Conservation (phyloP, 2,888 invertebrate genomes). For the Ethmia dodecea region DNA sequence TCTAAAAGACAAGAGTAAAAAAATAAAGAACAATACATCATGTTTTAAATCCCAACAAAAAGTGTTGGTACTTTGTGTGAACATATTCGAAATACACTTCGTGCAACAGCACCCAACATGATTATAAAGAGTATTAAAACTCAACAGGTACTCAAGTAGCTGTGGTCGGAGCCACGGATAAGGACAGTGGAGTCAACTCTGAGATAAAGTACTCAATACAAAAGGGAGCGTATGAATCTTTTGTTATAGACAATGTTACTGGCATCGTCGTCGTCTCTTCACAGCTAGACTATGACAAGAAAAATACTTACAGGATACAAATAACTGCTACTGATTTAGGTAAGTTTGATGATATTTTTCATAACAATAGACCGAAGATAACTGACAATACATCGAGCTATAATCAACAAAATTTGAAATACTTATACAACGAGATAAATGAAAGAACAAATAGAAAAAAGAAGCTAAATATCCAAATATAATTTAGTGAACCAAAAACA, state of each 20-base stretch:
- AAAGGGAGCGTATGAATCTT: constrained; percentile 91
- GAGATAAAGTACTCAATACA: constrained; percentile 88
- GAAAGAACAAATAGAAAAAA: too few relatives aligned
- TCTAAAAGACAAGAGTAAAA: neutral
- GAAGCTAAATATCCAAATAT: too few relatives aligned
- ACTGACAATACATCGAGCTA: too few relatives aligned
- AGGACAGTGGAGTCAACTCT: constrained; percentile 92
- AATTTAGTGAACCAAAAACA: too few relatives aligned
- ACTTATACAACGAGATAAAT: too few relatives aligned
- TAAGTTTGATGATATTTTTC: too few relatives aligned
- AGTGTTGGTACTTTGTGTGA: too few relatives aligned
- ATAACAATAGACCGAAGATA: too few relatives aligned
- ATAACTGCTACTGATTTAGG: constrained; percentile 89
- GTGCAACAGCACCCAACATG: too few relatives aligned
- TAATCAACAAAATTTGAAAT: too few relatives aligned
- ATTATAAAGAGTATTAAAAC: neutral
- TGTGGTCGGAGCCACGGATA: constrained; percentile 86
- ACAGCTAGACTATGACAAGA: constrained; percentile 88
- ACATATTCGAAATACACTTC: too few relatives aligned
- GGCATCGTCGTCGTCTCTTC: constrained; percentile 87
- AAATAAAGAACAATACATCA: neutral
- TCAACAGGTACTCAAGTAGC: constrained; percentile 84
- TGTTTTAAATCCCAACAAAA: too few relatives aligned
- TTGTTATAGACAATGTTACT: constrained; percentile 85
- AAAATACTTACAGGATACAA: constrained; percentile 88